Base-by-base conservation (phyloP, 2,797 vertebrate species). In the Picus viridis region DNA sequence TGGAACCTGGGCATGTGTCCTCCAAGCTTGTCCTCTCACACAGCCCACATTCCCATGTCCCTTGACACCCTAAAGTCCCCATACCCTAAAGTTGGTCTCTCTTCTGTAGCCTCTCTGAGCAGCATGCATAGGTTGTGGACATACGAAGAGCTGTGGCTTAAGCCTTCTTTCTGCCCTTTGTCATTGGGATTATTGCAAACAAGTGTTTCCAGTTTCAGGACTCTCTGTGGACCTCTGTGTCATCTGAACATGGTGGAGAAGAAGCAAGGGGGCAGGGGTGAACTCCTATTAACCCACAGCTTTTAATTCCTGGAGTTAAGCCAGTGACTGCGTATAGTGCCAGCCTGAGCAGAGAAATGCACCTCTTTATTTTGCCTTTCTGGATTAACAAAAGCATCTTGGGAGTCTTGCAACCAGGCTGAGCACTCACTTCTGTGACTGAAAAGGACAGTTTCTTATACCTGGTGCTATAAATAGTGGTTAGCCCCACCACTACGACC, bases 121-220 rank as follows among this genome's bases (percentile, higher is more conserved):
- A 43, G 39, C 13, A 16, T 0, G 18, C 75, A 51, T 0, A 0
- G 22, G 18, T 26, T 2, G 3, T 3, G 22, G 24, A 19, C 8
- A 2, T 16, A 22, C 2, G 2, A 63, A 56, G 23, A 68, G 27
- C 59, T 2, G 0, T 7, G 5, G 12, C 32, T 83, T 54, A 53
- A 59, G 45, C 36, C 14, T 17, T 69, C 57, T n/a, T 74, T 69
- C 43, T 63, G 16, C 32, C 16, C 18, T 30, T 53, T 41, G 43
- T 67, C 72, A 36, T 57, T 27, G 29, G 36, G 29, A 71, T 70
- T 69, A 74, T 6, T 8, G 47, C 54, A 67, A 61, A 39, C 18
- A 8, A n/a, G 43, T 29, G 49, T 74, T 56, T 79, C 45, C 58
- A 51, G 26, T 69, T 70, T 61, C 71, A 77, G 61, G 16, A 53